A percentile compares a stretch with the other conserved stretches of the same genome.
Evolutionary conservation across 2,113 vertebrate species (phyloP).

Genomic region (Xiphorhynchus elegans): DNA sequence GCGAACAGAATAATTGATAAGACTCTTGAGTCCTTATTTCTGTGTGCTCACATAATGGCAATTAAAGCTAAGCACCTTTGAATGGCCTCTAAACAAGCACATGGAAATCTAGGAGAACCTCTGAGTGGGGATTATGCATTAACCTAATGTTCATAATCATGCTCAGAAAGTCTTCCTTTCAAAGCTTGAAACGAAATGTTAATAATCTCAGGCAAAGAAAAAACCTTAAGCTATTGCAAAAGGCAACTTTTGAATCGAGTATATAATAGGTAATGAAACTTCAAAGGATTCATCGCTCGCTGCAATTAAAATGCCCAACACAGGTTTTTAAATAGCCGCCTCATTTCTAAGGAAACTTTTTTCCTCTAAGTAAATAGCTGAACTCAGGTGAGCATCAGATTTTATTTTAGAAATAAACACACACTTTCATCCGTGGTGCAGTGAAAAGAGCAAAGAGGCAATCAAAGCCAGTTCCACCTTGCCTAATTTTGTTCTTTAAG

Average conservation of each 20-base stretch:
- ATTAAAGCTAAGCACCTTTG: constrained; percentile 64
- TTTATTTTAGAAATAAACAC: not conserved
- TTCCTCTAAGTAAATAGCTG: not conserved
- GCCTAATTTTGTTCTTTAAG: not conserved
- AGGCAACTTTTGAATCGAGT: constrained; percentile 40
- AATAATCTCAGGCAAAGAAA: constrained; percentile 52
- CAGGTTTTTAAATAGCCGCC: constrained; percentile 28
- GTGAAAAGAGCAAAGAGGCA: not conserved
- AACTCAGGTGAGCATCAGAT: not conserved
- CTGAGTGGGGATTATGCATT: constrained; percentile 48
- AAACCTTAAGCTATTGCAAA: constrained; percentile 41
- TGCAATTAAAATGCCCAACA: constrained; percentile 57
- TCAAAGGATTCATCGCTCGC: constrained; percentile 32
- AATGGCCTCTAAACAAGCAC: constrained; percentile 59
- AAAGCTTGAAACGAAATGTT: constrained; percentile 54
- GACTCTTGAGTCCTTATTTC: constrained; percentile 19
- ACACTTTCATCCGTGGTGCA: not conserved
- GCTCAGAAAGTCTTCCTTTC: constrained; percentile 49
- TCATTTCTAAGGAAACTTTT: constrained; percentile 2
- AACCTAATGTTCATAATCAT: constrained; percentile 54
- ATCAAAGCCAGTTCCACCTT: not conserved
- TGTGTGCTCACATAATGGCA: constrained; percentile 42
- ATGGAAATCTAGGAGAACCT: constrained; percentile 47
- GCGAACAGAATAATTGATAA: constrained; percentile 48
- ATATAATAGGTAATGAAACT: constrained; percentile 59